Base-by-base conservation (phyloP, 2,888 invertebrate genomes). In the Taphrorychus bicolor region DNA sequence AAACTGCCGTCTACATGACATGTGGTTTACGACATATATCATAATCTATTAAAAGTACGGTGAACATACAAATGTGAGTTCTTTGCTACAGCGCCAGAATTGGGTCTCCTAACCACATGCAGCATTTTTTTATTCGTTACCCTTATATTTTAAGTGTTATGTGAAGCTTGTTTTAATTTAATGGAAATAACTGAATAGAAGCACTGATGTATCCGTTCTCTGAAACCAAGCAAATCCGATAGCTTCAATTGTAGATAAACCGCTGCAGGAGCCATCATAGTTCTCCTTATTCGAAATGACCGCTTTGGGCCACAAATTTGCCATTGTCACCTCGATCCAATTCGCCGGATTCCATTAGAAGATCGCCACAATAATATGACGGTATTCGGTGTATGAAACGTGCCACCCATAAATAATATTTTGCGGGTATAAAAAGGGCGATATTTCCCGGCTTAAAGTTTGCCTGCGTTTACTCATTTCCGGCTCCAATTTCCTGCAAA, bases 401-500 rank as follows among this genome's bases (percentile, higher is more conserved):
- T 32, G 11, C 32, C 32, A 7, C 11, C 32, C 1, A 32, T 32
- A 32, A 32, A 32, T 32, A 32, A 32, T 11, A 32, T 32, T 32
- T 32, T 11, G 7, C 11, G 2, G 11, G 32, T 32, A 11, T 1
- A 18, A 45, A 14, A 45, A 18, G 18, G 1, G 14, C 45, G 45
- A 45, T 45, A 45, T 45, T 45, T 45, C 45, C 14, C 11, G 16
- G 5, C 3, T 45, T 18, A 32, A 45, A 45, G 18, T 45, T 45
- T 45, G 18, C 45, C 45, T 7, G 16, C 45, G 45, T 45, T 45
- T 18, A 45, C 14, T 45, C 45, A 45, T 45, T 45, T 45, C 45
- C 2, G 32, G 41, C 58, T 40, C 57, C 42, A 45, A 40, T 58
- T 58, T 45, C 42, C 58, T 16, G 21, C 41, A 14, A 58, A 58